Base-by-base conservation (phyloP, 1,140 invertebrate species). In the Scaptomyza hsui region DNA sequence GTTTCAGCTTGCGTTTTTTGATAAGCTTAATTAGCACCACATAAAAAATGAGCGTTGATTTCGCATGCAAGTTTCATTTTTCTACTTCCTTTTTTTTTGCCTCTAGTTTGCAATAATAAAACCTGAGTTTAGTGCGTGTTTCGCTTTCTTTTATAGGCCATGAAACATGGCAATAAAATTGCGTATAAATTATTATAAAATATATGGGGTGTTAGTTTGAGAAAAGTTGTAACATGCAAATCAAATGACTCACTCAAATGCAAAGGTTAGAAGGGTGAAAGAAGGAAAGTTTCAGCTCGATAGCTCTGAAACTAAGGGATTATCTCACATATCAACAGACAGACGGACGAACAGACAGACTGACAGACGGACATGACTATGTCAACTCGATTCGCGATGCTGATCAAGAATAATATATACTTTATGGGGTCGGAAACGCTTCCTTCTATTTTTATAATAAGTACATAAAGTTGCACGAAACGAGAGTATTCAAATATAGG, bases 11-110 rank as follows among this genome's bases (percentile, higher is more conserved):
- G 61, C 49, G 41, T 26, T 64, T 65, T 29, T 63, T 65, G 68
- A 75, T 75, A 75, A 72, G 51, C 61, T 52, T 72, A 73, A 77
- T 77, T 74, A 74, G 60, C 72, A 75, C 53, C 49, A 65, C 39
- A 64, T 51, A 71, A 72, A 75, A 55, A 29, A 9, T 6, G n/a
- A 9, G 26, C 49, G 62, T 39, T 52, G 52, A 60, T 68, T 68
- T 65, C 52, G 41, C 35, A 44, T 70, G 67, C 60, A 55, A 45
- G 65, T 69, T 61, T 52, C 35, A 49, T 49, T 51, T 59, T 37
- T 26, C 29, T 21, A 9, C 3, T n/a, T n/a, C n/a, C n/a, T n/a
- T n/a, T n/a, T n/a, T n/a, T n/a, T n/a, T n/a, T 45, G 35, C 18
- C 10, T 44, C 6, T 44, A 42, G 19, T 42, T 35, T 69, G 67